Evolutionary conservation across 2,888 invertebrate species (phyloP).

Genomic region (Ischnus inquisitorius): DNA sequence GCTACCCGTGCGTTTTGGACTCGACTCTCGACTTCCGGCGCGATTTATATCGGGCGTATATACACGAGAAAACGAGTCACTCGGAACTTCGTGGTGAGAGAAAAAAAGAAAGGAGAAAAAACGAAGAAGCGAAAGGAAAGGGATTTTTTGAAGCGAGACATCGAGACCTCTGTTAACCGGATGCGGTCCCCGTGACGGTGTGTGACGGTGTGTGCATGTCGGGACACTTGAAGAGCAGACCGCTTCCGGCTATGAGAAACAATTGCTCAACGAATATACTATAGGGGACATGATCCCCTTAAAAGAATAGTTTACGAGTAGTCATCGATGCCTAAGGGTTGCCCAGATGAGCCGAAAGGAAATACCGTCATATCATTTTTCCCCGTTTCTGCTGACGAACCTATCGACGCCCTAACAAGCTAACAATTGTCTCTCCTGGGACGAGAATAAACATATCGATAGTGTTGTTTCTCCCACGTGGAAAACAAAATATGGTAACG

Average conservation of each 20-base stretch:
- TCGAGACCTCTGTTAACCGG: constrained; percentile 51
- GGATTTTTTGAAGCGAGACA: constrained; percentile 48
- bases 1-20: not conserved
- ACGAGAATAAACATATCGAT: not conserved
- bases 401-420: not conserved
- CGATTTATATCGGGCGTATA: constrained; percentile 25
- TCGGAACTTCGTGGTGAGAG: constrained; percentile 26
- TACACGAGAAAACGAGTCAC: constrained; percentile 10
- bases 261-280: constrained; percentile 61
- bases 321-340: constrained; percentile 23
- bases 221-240: constrained; percentile 68
- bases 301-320: constrained; percentile 44
- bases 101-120: constrained; percentile 17
- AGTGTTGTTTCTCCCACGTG: too few species aligned
- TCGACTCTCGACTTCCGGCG: constrained; percentile 22
- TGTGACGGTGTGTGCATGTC: constrained; percentile 70
- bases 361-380: constrained; percentile 66
- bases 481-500: too few species aligned
- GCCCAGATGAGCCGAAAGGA: constrained; percentile 64
- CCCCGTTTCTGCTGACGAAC: constrained; percentile 4
- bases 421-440: not conserved
- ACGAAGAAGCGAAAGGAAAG: constrained; percentile 15
- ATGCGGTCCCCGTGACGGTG: constrained; percentile 46
- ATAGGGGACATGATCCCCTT: constrained; percentile 36
- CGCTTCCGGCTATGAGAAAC: constrained; percentile 75